These are phyloP conservation scores for Pseudococcus longispinus DNA, from an alignment of 2,888 invertebrate species.

Conservation along the genomic window DNA sequence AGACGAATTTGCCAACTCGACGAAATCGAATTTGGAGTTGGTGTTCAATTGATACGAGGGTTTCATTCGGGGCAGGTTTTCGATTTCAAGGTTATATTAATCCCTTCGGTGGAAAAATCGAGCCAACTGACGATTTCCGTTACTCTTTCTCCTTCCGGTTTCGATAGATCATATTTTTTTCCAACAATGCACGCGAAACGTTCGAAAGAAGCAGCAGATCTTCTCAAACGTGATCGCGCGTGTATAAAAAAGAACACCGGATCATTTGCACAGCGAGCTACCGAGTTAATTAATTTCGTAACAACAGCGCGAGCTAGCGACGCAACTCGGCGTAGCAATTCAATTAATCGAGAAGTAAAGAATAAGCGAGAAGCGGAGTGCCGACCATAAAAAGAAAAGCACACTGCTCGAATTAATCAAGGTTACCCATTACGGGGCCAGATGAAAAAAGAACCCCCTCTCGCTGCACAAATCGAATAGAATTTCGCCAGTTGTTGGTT, in stretches of 20 bases:
- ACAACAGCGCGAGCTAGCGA: background rate
- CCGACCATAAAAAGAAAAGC: background rate
- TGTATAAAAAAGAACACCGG: background rate
- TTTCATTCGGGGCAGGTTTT: too few species aligned
- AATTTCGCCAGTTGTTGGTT: background rate
- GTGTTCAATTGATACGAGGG: too few species aligned
- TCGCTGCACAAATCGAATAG: background rate
- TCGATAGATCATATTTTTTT: too few species aligned
- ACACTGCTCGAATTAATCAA: background rate
- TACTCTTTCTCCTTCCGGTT: too few species aligned
- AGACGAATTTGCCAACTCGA: too few species aligned
- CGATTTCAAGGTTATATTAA: too few species aligned
- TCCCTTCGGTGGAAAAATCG: too few species aligned
- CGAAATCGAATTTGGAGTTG: too few species aligned
- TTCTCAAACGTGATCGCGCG: too few species aligned
- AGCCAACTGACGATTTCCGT: too few species aligned
- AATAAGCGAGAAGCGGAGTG: background rate
- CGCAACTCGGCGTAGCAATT: background rate
- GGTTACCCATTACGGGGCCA: background rate
- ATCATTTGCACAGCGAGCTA: background rate
- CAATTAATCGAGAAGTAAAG: background rate
- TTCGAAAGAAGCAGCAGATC: too few species aligned
- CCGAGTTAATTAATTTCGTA: background rate
- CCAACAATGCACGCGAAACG: too few species aligned
- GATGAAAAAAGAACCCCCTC: background rate